phyloP scores from a whole-genome alignment of 2,888 invertebrate species.

The Proisotoma minuta region DNA sequence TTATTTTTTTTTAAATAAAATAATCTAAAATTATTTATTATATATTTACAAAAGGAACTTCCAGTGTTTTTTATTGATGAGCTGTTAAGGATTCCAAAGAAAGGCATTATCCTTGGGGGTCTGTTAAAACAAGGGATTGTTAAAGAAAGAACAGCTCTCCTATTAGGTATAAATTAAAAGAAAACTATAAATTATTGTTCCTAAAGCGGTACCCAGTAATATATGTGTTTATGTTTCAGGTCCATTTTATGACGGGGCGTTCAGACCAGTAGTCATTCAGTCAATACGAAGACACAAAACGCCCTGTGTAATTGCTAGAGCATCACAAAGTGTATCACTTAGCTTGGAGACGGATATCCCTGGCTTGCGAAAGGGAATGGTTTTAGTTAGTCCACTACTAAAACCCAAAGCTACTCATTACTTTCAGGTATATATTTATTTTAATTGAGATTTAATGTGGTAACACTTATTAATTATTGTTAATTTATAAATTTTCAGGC shows the following conservation, averaged over 20 bases:
- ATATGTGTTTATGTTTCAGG: conserved; percentile 49
- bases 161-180: conserved; percentile 51
- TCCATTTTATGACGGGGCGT: conserved; percentile 72
- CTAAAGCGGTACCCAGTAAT: neutral
- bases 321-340: conserved; percentile 84
- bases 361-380: conserved; percentile 75
- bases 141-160: conserved; percentile 64
- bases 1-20: neutral
- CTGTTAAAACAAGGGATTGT: conserved; percentile 78
- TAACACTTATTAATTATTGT: conserved; percentile 7
- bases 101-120: conserved; percentile 74
- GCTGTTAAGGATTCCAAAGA: conserved; percentile 76
- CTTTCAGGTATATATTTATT: conserved; percentile 54
- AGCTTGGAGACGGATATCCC: conserved; percentile 62
- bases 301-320: conserved; percentile 78
- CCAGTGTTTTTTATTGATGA: conserved; percentile 92
- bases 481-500: conserved; percentile 61
- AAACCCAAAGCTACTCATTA: conserved; percentile 55
- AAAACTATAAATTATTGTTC: neutral
- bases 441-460: neutral
- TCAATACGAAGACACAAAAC: conserved; percentile 89
- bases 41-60: conserved; percentile 59
- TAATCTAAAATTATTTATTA: conserved; percentile 17
- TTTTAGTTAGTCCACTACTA: conserved; percentile 60
- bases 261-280: conserved; percentile 69